Evolutionary conservation across 2,797 vertebrate genomes (phyloP), one percentile per base, ranked within the genome.

Genomic region (Silurus aristotelis): DNA sequence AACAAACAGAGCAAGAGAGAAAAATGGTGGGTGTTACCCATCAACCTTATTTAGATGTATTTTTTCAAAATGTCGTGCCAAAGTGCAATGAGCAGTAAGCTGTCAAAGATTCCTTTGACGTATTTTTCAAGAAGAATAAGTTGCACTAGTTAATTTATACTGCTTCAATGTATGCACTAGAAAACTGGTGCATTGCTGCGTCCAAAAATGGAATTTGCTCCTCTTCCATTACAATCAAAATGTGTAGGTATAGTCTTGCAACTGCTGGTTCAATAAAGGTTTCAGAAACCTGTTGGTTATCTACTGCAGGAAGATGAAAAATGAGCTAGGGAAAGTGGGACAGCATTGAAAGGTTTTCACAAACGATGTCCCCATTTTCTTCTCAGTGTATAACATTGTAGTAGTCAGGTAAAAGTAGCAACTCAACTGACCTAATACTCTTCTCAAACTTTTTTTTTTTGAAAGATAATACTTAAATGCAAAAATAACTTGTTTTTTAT

Each of bases 61-160:
- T 83, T 88, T 91, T 89, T 85, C 89, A 83, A 89, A 88, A 90
- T 88, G 70, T 68, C 64, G 84, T 83, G 82, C 78, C 89, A 75
- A 80, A 75, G 68, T 83, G 66, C 67, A 86, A 48, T 73, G 85
- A 84, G 86, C 83, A 58, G 80, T 85, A 87, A 77, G 55, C 72
- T 66, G 56, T 87, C 82, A 88, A 48, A 80, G 9, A 81, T 85
- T 46, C 75, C 87, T 86, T 78, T 84, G 86, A 89, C 83, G 85
- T 76, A 73, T 76, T 85, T 76, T 76, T 85, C 31, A 70, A 86
- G 61, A 46, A 76, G 66, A 86, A 86, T 58, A 60, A 77, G 75
- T 85, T 66, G 80, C 66, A 75, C 80, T 72, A 76, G 64, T 85
- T 81, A 64, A 80, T 80, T 82, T 77, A 83, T 81, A 80, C 19